phyloP scores from a whole-genome alignment of 2,113 vertebrate genomes.

The Centropus bengalensis region DNA sequence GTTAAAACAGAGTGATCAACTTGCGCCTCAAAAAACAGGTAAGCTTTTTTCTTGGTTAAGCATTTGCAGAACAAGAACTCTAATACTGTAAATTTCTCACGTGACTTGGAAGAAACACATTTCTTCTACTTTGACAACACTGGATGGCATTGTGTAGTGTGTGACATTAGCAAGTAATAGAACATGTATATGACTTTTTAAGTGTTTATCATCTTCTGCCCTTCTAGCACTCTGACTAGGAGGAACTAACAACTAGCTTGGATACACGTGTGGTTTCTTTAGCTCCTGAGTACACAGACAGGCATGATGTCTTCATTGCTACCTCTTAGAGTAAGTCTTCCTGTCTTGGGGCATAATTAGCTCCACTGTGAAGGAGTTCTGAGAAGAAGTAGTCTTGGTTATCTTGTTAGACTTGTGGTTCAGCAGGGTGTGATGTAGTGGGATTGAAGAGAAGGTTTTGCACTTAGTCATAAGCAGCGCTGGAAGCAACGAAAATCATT shows the following conservation, averaged over 20 bases:
- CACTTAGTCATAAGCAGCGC: slow-evolving; percentile 10
- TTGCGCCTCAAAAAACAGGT: background rate
- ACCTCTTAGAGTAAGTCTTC: background rate
- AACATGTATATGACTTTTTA: background rate
- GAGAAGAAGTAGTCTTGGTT: slow-evolving; percentile 6
- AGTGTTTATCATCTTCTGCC: background rate
- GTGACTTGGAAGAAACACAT: background rate
- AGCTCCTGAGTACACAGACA: accelerated
- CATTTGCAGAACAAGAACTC: background rate
- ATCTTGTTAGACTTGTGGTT: slow-evolving; percentile 26
- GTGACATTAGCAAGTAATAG: background rate
- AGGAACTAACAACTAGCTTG: background rate
- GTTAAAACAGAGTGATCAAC: background rate
- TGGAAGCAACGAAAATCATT: slow-evolving; percentile 27
- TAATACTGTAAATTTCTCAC: background rate
- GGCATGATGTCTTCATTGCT: background rate
- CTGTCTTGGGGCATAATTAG: background rate
- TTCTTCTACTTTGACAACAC: background rate
- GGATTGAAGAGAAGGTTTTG: slow-evolving; percentile 7
- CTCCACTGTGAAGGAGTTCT: background rate
- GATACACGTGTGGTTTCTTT: background rate
- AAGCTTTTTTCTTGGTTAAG: background rate
- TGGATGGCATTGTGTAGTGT: background rate
- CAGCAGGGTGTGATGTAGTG: background rate
- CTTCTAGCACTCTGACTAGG: background rate